A percentile compares a stretch with the other conserved stretches of the same genome.
Evolutionary conservation across 2,888 invertebrate genomes (phyloP).

Genomic region (Cotesia congregata): DNA sequence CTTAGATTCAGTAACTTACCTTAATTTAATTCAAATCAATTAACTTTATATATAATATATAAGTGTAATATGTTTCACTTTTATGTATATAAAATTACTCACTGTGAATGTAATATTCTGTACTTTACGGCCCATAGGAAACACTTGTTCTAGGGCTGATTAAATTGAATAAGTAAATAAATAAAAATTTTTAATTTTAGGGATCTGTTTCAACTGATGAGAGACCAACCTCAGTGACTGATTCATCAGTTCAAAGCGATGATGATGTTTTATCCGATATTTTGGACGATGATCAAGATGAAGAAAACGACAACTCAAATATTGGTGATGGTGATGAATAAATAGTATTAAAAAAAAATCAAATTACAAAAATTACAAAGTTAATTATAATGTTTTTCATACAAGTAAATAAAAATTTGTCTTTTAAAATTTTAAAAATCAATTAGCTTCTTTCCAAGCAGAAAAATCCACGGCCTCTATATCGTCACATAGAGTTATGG

Average conservation of each 20-base stretch:
- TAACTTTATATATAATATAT: no score
- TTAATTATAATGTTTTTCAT: background rate
- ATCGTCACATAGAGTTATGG: conserved; percentile 76
- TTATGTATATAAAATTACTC: no score
- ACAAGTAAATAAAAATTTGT: background rate
- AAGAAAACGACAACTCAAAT: conserved; percentile 29
- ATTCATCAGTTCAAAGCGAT: conserved; percentile 23
- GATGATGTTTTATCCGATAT: conserved; percentile 55
- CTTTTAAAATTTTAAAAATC: background rate
- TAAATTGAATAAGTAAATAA: no score
- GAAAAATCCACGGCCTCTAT: conserved; percentile 74
- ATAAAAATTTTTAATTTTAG: conserved; percentile 40
- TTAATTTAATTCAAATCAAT: no score
- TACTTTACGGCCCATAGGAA: no score
- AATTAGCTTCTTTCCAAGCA: conserved; percentile 72
- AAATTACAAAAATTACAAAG: background rate
- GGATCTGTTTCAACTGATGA: conserved; percentile 45
- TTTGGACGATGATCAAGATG: conserved; percentile 52
- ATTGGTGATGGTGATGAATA: conserved; percentile 36
- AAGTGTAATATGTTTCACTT: no score
- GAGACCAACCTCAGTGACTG: conserved; percentile 19
- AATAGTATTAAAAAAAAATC: background rate
- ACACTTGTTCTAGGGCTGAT: no score
- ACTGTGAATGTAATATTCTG: no score
- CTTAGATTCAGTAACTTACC: no score